phyloP scores from a whole-genome alignment of 30 jellyfish, hydroid and myxozoan genomes.

The Pseudorhiza aurosa region DNA sequence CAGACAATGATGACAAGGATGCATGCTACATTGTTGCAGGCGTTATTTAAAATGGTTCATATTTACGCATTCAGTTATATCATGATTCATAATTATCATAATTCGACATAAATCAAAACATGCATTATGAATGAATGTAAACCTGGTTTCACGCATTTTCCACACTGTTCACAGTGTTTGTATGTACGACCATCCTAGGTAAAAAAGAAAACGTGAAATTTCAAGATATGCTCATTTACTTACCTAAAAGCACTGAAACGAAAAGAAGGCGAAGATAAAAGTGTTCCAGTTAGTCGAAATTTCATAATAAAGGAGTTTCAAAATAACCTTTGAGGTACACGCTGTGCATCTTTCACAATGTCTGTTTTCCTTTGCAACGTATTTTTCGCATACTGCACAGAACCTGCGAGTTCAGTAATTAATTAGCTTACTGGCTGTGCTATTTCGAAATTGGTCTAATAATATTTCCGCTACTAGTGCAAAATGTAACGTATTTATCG shows the following conservation, averaged over 20 bases:
- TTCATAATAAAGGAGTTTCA: not conserved
- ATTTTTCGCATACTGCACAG: conserved; percentile 74
- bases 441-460: too few relatives aligned
- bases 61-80: not conserved
- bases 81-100: not conserved
- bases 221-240: too few relatives aligned
- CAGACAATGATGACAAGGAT: too few relatives aligned
- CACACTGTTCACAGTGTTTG: conserved; percentile 82
- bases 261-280: too few relatives aligned
- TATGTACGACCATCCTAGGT: conserved; percentile 89
- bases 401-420: conserved; percentile 27
- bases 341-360: conserved; percentile 76
- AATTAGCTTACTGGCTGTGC: too few relatives aligned
- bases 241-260: too few relatives aligned
- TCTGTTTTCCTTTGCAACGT: conserved; percentile 70
- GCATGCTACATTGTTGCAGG: too few relatives aligned
- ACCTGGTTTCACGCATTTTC: conserved; percentile 94
- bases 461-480: too few relatives aligned
- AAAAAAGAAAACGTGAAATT: not conserved
- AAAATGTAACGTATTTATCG: too few relatives aligned
- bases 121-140: not conserved
- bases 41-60: too few relatives aligned
- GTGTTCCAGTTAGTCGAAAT: too few relatives aligned
- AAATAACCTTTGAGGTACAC: conserved; percentile 82
- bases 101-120: too few relatives aligned